Evolutionary conservation across 2,113 vertebrate genomes (phyloP).

Genomic region (Macaca nemestrina): DNA sequence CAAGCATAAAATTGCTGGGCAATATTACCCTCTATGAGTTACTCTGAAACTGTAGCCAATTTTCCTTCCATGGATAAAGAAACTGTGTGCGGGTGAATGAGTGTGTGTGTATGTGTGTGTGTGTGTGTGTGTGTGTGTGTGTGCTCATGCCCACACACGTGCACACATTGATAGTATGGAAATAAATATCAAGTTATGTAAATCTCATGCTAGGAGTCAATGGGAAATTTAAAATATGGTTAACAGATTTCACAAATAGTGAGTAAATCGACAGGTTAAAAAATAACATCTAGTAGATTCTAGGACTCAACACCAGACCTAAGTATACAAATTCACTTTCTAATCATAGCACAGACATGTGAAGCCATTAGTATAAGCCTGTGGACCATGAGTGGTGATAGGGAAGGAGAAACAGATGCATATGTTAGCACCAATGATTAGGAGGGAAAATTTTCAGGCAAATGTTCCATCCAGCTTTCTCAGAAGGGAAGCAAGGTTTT

Average conservation of each 20-base stretch:
- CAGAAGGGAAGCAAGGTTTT: slow-evolving; percentile 47
- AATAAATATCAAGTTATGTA: background rate
- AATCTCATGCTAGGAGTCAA: background rate
- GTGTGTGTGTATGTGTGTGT: background rate
- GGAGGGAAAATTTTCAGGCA: background rate
- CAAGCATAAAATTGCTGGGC: background rate
- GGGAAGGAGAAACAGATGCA: background rate
- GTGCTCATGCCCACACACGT: too few relatives aligned
- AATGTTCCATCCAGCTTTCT: background rate
- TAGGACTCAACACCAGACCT: slow-evolving; percentile 1
- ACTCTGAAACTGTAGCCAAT: background rate
- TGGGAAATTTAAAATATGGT: background rate
- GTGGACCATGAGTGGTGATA: background rate
- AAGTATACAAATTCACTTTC: background rate
- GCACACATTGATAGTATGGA: background rate
- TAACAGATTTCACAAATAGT: slow-evolving; percentile 14
- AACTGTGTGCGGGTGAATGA: background rate
- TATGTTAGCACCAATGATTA: background rate
- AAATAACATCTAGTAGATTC: slow-evolving; percentile 34
- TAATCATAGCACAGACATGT: slow-evolving; percentile 35
- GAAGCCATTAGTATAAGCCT: background rate
- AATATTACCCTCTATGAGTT: background rate
- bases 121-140: background rate
- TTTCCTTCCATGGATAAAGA: background rate
- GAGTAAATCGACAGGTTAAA: background rate